Base-by-base conservation (phyloP, 2,888 invertebrate genomes). In the Metalampra italica region DNA sequence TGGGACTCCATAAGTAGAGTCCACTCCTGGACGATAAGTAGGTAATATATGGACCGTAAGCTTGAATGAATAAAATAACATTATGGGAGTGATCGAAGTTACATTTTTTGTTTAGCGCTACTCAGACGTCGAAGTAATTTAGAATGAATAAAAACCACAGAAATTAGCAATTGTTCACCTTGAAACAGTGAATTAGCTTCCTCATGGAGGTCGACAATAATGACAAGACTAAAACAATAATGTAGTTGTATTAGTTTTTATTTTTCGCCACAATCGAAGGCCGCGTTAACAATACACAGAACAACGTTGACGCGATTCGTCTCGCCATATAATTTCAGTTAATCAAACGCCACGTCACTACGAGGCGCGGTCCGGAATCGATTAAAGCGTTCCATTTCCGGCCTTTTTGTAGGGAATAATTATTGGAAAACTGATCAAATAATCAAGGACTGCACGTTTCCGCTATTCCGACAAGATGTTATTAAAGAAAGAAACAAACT, bases 191-290 rank as follows among this genome's bases (percentile, higher is more conserved):
- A 85, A 84, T 81, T 73, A 71, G 83, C 86, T 87, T 88, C 89
- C 89, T 87, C 69, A 62, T 78, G 67, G 73, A 58, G 63, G 64
- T 63, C 69, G 79, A 81, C 83, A 75, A 84, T 86, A 83, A 83
- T 81, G 84, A 78, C 82, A 78, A 73, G 71, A 76, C 77, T 88
- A 82, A 89, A 81, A 89, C 89, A 88, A 88, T 89, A 83, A 71
- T 61, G 65, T 64, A 67, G 77, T 79, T 74, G 78, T 83, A 85
- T 86, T 82, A 83, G 83, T 85, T 85, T 88, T 86, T 83, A 81
- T 80, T 81, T 86, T 84, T 80, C 77, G 68, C 68, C 59, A 60
- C 67, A 70, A 68, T 66, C 64, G 85, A 87, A 88, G 89, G 89
- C 65, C 82, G 68, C 61, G 63, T 66, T 62, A 73, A 88, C 86